phyloP scores from a whole-genome alignment of 2,113 vertebrate genomes.

The Nerophis lumbriciformis region DNA sequence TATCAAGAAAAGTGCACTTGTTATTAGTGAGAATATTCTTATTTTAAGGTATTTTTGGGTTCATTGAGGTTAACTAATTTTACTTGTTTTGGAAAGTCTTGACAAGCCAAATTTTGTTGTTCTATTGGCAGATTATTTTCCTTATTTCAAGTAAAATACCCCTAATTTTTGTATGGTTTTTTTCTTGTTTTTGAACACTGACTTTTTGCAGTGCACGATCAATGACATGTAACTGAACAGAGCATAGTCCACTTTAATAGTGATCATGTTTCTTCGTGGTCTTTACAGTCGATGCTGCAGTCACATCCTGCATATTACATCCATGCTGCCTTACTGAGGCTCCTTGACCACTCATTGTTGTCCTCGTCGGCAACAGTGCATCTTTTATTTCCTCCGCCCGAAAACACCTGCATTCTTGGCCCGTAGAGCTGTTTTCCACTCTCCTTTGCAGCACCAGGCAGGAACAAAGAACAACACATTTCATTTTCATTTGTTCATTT shows the following conservation, averaged over 20 bases:
- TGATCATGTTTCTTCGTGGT: slow-evolving; percentile 51
- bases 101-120: too few relatives aligned
- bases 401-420: slow-evolving; percentile 59
- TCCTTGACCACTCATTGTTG: slow-evolving; percentile 25
- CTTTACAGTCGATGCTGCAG: slow-evolving; percentile 61
- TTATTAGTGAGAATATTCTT: too few relatives aligned
- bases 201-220: too few relatives aligned
- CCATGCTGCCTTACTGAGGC: slow-evolving; percentile 63
- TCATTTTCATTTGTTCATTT: slow-evolving; percentile 48
- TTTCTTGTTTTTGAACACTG: too few relatives aligned
- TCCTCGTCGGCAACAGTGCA: slow-evolving; percentile 32
- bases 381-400: slow-evolving; percentile 43
- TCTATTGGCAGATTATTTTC: too few relatives aligned
- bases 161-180: too few relatives aligned
- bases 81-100: too few relatives aligned
- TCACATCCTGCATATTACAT: slow-evolving; percentile 67
- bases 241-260: slow-evolving; percentile 38
- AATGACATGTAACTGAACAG: too few relatives aligned
- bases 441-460: slow-evolving; percentile 28
- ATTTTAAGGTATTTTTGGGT: too few relatives aligned
- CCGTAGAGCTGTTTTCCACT: slow-evolving; percentile 35
- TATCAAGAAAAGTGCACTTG: too few relatives aligned
- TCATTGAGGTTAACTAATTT: too few relatives aligned
- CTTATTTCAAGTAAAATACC: too few relatives aligned
- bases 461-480: slow-evolving; percentile 50